phyloP scores from a whole-genome alignment of 2,888 invertebrate species.

The Merodon equestris region DNA sequence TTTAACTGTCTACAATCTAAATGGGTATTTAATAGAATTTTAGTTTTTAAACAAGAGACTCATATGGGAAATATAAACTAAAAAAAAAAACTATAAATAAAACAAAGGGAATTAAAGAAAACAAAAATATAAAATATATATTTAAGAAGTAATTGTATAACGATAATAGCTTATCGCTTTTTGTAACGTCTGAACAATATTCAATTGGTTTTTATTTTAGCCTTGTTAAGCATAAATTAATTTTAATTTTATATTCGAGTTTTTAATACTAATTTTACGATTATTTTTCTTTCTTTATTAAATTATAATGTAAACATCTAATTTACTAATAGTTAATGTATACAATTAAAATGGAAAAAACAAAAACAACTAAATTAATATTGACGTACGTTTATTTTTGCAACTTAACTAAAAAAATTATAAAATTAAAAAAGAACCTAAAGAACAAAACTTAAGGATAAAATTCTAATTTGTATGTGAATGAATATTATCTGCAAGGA shows the following conservation, averaged over 20 bases:
- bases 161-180: slow-evolving; percentile 32
- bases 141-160: slow-evolving; percentile 28
- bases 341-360: slow-evolving; percentile 27
- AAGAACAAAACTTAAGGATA: slow-evolving; percentile 5
- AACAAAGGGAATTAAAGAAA: no score
- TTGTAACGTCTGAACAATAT: slow-evolving; percentile 27
- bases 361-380: slow-evolving; percentile 29
- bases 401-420: slow-evolving; percentile 25
- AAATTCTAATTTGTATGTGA: slow-evolving; percentile 11
- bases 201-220: slow-evolving; percentile 5
- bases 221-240: slow-evolving; percentile 29
- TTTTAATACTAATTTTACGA: slow-evolving; percentile 38
- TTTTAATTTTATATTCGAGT: slow-evolving; percentile 29
- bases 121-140: slow-evolving; percentile 30
- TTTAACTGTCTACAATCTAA: slow-evolving; percentile 3
- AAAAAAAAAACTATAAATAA: slow-evolving; percentile 24
- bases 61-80: slow-evolving; percentile 33
- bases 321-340: slow-evolving; percentile 48
- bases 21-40: slow-evolving; percentile 25
- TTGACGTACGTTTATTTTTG: slow-evolving; percentile 33
- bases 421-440: slow-evolving; percentile 7
- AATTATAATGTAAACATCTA: slow-evolving; percentile 12
- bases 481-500: slow-evolving; percentile 29
- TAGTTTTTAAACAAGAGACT: slow-evolving; percentile 49
- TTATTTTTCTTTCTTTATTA: slow-evolving; percentile 23